phyloP scores from a whole-genome alignment of 2,888 invertebrate species.

The Rapana venosa region DNA sequence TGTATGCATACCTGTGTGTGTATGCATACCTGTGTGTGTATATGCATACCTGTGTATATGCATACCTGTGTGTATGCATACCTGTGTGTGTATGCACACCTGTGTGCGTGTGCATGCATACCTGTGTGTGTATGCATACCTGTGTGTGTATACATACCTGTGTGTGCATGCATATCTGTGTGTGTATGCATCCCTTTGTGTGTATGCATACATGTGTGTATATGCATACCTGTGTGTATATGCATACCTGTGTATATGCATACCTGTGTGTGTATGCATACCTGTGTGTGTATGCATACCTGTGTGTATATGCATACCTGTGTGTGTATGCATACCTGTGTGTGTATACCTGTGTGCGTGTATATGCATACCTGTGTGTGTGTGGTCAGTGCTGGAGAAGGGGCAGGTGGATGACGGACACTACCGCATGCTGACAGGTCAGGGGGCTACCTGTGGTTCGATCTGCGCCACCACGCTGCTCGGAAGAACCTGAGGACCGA shows the following conservation, averaged over 20 bases:
- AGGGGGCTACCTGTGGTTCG: slow-evolving; percentile 97
- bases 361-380: background rate
- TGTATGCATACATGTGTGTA: background rate
- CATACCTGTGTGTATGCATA: too few relatives aligned
- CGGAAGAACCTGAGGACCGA: slow-evolving; percentile 96
- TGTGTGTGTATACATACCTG: too few relatives aligned
- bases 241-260: too few relatives aligned
- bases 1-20: background rate
- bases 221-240: too few relatives aligned
- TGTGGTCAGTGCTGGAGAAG: slow-evolving; percentile 90
- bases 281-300: too few relatives aligned
- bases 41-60: too few relatives aligned
- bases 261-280: too few relatives aligned
- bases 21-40: too few relatives aligned
- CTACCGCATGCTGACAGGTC: slow-evolving; percentile 97
- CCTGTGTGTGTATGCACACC: background rate
- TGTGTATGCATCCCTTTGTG: background rate
- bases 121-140: too few relatives aligned
- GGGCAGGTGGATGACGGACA: slow-evolving; percentile 98
- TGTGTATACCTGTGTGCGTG: slow-evolving; percentile 12
- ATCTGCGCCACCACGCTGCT: slow-evolving; percentile 98
- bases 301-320: too few relatives aligned
- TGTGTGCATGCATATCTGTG: too few relatives aligned
- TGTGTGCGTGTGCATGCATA: too few relatives aligned
- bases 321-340: background rate